Evolutionary conservation across 2,888 invertebrate genomes (phyloP).

Genomic region (Ptilodon capucinus): DNA sequence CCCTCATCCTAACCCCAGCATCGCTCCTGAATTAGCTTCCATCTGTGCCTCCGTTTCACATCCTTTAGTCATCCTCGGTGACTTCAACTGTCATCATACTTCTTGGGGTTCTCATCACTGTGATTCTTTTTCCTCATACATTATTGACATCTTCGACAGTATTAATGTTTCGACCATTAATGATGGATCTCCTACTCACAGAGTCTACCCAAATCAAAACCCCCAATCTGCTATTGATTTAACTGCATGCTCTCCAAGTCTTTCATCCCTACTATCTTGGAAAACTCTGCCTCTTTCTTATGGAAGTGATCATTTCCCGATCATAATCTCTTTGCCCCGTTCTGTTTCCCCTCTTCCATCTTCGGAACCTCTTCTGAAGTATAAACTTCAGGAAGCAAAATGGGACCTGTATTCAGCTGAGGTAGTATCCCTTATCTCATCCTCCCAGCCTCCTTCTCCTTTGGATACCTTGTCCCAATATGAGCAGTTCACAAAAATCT

Average conservation of each 20-base stretch:
- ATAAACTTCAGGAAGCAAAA: neutral
- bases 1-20: neutral
- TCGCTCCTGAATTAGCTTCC: neutral
- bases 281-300: neutral
- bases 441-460: too few species aligned
- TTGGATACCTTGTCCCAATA: neutral
- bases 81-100: neutral
- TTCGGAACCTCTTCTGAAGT: neutral
- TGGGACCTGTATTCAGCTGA: neutral
- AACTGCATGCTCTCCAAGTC: neutral
- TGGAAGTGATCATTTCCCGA: conserved; percentile 1
- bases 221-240: neutral
- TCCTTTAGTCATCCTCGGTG: neutral
- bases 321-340: neutral
- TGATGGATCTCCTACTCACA: neutral
- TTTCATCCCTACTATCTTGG: neutral
- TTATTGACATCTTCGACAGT: neutral
- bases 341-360: neutral
- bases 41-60: neutral
- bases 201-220: neutral
- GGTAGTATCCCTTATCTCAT: neutral
- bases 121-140: neutral
- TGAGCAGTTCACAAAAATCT: neutral
- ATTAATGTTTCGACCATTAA: neutral
- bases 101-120: neutral